Evolutionary conservation across 2,888 invertebrate genomes (phyloP), one percentile per base, ranked within the genome.

Genomic region (Melieria picta): DNA sequence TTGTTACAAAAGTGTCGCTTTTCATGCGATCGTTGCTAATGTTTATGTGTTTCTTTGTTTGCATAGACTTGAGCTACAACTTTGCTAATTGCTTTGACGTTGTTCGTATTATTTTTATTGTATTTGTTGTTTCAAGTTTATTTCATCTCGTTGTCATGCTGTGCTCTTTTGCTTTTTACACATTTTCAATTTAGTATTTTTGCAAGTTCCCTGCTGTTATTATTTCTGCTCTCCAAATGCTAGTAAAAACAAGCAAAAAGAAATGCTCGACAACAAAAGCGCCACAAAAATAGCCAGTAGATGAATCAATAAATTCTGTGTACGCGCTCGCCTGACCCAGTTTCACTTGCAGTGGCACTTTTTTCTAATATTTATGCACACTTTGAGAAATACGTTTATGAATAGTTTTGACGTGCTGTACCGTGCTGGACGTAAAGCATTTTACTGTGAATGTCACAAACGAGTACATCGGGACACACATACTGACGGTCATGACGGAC

Each of bases 51-150:
- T 30, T 30, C 30, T 30, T 61, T 67, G 45, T 67, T 60, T 67
- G 45, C 16, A 11, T 67, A 61, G 43, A 67, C 67, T 67, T 67
- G 67, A 67, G 45, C 60, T 67, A 67, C 60, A 67, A 58, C 57
- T 13, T 43, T 10, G 48, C 46, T 50, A 57, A 65, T 58, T 66
- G 50, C 60, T 66, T 50, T 57, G 48, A 66, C 48, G 60, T 58
- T 58, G 13, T n/a, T 48, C 42, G 47, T 66, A 58, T 50, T 50
- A 58, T 46, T 58, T 66, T 58, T 47, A 48, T 58, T 66, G 46
- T 56, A 4, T 10, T 9, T 56, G n/a, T 50, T 50, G 9, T 55
- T 55, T 5, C 55, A 55, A 55, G 16, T 55, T 13, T 13, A 65
- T 55, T 13, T 30, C 16, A 30, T 5, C 48, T 63, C 10, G n/a